Base-by-base conservation (phyloP, 2,113 vertebrate genomes). In the Neodontobutis hainanensis region DNA sequence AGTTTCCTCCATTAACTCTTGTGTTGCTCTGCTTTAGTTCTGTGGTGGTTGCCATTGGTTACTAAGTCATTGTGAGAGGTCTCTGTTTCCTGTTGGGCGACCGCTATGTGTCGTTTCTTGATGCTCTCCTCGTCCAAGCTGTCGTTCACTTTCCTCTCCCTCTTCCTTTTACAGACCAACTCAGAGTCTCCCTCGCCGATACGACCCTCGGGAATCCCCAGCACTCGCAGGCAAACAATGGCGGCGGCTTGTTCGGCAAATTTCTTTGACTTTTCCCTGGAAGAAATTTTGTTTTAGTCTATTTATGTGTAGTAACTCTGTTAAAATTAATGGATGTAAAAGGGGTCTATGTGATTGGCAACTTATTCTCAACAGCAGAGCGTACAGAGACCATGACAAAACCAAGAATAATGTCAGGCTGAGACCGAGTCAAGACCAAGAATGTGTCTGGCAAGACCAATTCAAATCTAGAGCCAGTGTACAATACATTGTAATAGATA, bases 191-290 rank as follows among this genome's bases (percentile, higher is more conserved):
- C 91, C 72, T 96, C 94, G 12, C 89, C 90, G 12, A 93, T 68
- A 3, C 87, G 95, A 10, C 96, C 96, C 81, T 97, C 96, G 0
- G 95, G 94, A 11, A 98, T 70, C 2, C 94, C 95, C 40, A 94
- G 59, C 0, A 92, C 88, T 35, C 95, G 92, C 60, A 99, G 91
- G 64, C 96, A 98, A 14, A 97, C 96, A 2, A 98, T 81, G 60
- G 97, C 96, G 0, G 97, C 94, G 12, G 96, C 93, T 80, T 99
- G 97, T 45, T 99, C 96, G 0, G 97, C 97, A 58, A 95, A 92
- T 59, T 97, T 98, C 92, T 99, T 99, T 0, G 97, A 98, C 84
- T 99, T 99, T 80, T 99, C 96, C 97, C 97, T 99, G 85, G 40
- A 68, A 76, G 74, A 19, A 4, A 6, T 8, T 43, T 8, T 6